These are phyloP conservation scores for Paralichthys olivaceus DNA, from an alignment of 2,113 vertebrate species.

Conservation along the genomic window DNA sequence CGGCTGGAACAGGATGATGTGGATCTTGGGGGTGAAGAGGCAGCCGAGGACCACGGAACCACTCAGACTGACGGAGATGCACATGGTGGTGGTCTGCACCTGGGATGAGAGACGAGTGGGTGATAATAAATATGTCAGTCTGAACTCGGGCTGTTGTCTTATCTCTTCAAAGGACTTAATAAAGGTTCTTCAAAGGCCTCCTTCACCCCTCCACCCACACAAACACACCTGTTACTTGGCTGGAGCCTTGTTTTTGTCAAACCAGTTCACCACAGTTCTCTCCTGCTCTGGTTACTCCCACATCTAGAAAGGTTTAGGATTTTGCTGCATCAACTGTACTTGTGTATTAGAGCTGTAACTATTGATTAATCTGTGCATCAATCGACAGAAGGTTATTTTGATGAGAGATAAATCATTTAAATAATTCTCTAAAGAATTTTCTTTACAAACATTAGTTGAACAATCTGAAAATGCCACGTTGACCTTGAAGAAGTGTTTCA, in stretches of 20 bases:
- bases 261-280: neutral
- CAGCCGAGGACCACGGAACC: constrained; percentile 97
- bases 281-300: neutral
- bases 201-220: neutral
- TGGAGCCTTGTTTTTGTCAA: neutral
- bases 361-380: no score
- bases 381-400: no score
- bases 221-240: neutral
- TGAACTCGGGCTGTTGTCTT: constrained; percentile 4
- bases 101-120: constrained; percentile 60
- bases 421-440: no score
- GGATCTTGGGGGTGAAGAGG: constrained; percentile 94
- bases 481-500: no score
- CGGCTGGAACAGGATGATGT: constrained; percentile 98
- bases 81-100: constrained; percentile 99
- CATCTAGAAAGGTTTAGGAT: neutral
- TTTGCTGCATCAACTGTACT: no score
- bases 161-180: constrained; percentile 33
- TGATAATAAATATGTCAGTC: constrained; percentile 7
- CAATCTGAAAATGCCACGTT: no score
- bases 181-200: neutral
- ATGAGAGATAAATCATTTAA: no score
- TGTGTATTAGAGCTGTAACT: no score
- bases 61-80: constrained; percentile 96
- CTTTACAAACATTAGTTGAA: no score